These are phyloP conservation scores for Sparidentex hasta DNA, from an alignment of 2,797 vertebrate species.

Conservation along the genomic window DNA sequence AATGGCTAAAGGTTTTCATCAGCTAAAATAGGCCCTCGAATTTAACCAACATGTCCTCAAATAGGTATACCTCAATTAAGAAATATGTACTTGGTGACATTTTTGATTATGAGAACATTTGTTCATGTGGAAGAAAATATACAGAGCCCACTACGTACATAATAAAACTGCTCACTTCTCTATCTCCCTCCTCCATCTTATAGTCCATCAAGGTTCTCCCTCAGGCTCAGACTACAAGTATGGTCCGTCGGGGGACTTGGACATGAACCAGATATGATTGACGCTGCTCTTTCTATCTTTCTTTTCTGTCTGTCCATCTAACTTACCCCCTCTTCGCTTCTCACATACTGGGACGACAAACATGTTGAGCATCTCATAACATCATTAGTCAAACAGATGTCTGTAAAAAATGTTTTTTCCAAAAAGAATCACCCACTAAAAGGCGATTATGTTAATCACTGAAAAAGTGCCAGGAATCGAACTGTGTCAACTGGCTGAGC, in stretches of 20 bases:
- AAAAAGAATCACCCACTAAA: constrained; percentile 39
- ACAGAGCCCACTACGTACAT: constrained; percentile 19
- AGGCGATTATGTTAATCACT: constrained; percentile 48
- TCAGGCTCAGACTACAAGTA: constrained; percentile 34
- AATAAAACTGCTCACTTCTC: constrained; percentile 16
- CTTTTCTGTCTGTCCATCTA: constrained; percentile 28
- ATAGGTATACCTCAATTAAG: too few species aligned
- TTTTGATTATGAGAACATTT: not conserved
- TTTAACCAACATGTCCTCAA: too few species aligned
- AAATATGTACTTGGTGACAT: too few species aligned
- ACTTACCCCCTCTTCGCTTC: not conserved
- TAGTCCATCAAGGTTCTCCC: constrained; percentile 33
- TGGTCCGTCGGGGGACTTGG: constrained; percentile 17
- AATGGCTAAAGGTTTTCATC: too few species aligned
- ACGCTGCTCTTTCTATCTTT: too few species aligned
- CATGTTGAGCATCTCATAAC: constrained; percentile 37
- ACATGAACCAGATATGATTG: too few species aligned
- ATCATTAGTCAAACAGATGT: constrained; percentile 57
- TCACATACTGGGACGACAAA: not conserved
- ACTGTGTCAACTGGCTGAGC: constrained; percentile 38
- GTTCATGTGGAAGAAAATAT: not conserved
- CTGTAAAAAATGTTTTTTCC: constrained; percentile 14
- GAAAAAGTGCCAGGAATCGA: constrained; percentile 36
- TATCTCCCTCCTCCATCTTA: constrained; percentile 16
- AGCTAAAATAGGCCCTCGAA: too few species aligned